These are phyloP conservation scores for Cossypha heuglini DNA, from an alignment of 2,797 vertebrate species.

Conservation along the genomic window DNA sequence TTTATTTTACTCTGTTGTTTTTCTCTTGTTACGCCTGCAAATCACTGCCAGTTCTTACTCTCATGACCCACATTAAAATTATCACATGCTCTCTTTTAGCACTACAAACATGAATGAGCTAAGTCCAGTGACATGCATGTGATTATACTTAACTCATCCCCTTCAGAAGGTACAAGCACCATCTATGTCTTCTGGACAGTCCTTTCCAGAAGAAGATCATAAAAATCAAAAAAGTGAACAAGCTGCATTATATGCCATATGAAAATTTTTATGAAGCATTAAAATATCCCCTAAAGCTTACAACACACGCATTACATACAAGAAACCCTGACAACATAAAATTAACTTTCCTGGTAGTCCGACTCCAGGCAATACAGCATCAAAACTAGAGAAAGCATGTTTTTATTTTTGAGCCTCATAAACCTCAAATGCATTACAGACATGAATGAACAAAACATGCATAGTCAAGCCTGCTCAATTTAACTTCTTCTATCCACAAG, in stretches of 20 bases:
- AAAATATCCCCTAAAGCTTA: background rate
- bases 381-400: slow-evolving; percentile 4
- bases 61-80: slow-evolving; percentile 19
- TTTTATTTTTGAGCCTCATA: background rate
- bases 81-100: slow-evolving; percentile 18
- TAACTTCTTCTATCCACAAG: background rate
- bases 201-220: background rate
- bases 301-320: background rate
- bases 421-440: background rate
- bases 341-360: background rate
- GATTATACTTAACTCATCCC: slow-evolving; percentile 23
- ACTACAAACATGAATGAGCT: background rate
- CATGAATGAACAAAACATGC: background rate
- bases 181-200: background rate
- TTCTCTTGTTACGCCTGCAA: slow-evolving; percentile 19
- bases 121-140: background rate
- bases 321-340: background rate
- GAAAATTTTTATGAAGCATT: background rate
- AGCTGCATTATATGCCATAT: background rate
- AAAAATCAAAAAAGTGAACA: background rate
- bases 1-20: slow-evolving; percentile 26
- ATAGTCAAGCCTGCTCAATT: background rate
- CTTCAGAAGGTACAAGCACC: background rate
- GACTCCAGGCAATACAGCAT: background rate
- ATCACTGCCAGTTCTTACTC: background rate